Evolutionary conservation across 2,113 vertebrate genomes (phyloP), one percentile per base, ranked within the genome.

Genomic region (Chamaetylas fuelleborni): DNA sequence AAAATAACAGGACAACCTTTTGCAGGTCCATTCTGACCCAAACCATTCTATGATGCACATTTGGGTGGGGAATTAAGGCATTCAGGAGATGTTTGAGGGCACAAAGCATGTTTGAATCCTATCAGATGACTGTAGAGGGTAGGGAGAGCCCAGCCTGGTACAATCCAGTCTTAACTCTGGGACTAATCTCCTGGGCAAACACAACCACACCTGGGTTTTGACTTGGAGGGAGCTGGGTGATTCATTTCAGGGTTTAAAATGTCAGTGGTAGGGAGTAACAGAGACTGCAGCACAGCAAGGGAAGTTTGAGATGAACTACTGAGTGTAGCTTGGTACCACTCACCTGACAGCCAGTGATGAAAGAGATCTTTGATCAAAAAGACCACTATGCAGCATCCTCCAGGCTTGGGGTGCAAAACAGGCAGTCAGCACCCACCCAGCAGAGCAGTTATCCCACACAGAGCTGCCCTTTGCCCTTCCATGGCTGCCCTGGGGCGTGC

Each of bases 191-290:
- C 62, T 53, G 74, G 17, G 81, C 81, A 96, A 96, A 95, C 81
- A 90, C 23, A 90, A 58, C 96, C 96, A 86, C 96, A 53, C 95
- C 93, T 90, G 93, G 45, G 28, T 5, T 82, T 45, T 42, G 48
- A 48, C 36, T 69, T 16, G 20, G 62, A 76, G 5, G 16, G 26
- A 87, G 31, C 7, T 12, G 31, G 2, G 31, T 94, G 92, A 94
- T 94, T 96, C 60, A 95, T 86, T 92, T 54, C 54, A 89, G 43
- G 43, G 64, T 50, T 72, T 42, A 50, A 73, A 78, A 78, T 4
- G 43, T 28, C 77, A 86, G 3, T 57, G 9, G 22, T 3, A 28
- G 26, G 20, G 83, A 72, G 53, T 33, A 77, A 26, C 16, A 56
- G 45, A 56, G 34, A 76, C 26, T 47, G 26, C 72, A 70, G 26